A percentile compares a stretch with the other conserved stretches of the same genome.
These are phyloP conservation scores for Yponomeuta sedellus DNA, from an alignment of 2,888 invertebrate species.

Conservation along the genomic window DNA sequence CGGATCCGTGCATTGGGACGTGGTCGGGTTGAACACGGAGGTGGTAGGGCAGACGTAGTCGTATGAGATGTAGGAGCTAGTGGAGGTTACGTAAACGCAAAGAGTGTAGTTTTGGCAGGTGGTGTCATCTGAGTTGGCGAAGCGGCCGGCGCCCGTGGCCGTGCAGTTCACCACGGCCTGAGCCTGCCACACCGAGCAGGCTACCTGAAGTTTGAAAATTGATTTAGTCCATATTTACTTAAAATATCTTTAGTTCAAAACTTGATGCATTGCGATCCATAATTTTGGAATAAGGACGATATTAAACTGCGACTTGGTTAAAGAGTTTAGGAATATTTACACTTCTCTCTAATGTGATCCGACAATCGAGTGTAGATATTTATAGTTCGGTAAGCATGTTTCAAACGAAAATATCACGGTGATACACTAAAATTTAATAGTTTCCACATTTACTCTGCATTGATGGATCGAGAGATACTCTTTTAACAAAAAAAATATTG, in stretches of 20 bases:
- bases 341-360: no score
- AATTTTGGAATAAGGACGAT: no score
- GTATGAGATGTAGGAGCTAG: conserved; percentile 40
- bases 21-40: conserved; percentile 54
- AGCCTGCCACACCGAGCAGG: conserved; percentile 30
- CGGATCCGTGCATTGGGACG: conserved; percentile 43
- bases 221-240: no score
- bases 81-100: conserved; percentile 42
- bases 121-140: conserved; percentile 50
- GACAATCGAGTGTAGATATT: background rate
- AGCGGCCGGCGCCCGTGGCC: conserved; percentile 44
- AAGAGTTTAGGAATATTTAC: no score
- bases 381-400: background rate
- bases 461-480: no score
- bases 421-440: no score
- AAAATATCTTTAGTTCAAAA: no score
- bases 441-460: no score
- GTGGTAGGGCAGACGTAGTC: conserved; percentile 58
- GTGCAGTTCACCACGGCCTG: conserved; percentile 49
- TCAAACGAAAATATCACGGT: background rate
- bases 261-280: no score
- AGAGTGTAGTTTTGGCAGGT: conserved; percentile 60
- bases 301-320: no score
- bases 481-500: no score
- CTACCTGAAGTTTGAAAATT: conserved; percentile 12